These are phyloP conservation scores for Harmothoe impar DNA, from an alignment of 2,888 invertebrate genomes.

Conservation along the genomic window DNA sequence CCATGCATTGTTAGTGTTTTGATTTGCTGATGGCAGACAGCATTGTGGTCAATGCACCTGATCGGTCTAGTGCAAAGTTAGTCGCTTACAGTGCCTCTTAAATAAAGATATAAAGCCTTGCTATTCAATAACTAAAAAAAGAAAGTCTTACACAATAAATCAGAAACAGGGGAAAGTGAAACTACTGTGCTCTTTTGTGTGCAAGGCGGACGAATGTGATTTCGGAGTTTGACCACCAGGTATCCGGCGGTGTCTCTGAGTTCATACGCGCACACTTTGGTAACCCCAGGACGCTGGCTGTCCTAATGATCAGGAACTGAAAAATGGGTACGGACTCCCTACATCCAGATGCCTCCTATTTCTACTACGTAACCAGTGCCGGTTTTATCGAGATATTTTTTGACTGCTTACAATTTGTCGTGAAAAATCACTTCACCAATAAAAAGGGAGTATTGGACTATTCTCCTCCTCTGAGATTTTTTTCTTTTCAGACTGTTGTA, in stretches of 20 bases:
- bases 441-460: constrained; percentile 13
- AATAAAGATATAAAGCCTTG: background rate
- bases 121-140: background rate
- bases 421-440: background rate
- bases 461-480: background rate
- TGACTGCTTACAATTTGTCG: constrained; percentile 47
- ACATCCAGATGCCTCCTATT: constrained; percentile 46
- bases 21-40: background rate
- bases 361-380: too few relatives aligned
- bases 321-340: constrained; percentile 15
- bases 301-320: constrained; percentile 38
- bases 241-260: constrained; percentile 26
- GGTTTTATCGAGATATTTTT: background rate
- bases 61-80: background rate
- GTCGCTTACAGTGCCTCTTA: background rate
- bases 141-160: background rate
- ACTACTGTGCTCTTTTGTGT: constrained; percentile 14
- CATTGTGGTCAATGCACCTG: background rate
- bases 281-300: constrained; percentile 58
- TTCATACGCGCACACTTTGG: constrained; percentile 62
- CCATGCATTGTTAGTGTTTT: background rate
- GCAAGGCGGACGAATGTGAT: constrained; percentile 20
- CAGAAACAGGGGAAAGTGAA: constrained; percentile 29
- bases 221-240: constrained; percentile 50
- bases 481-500: constrained; percentile 32